phyloP scores from a whole-genome alignment of 2,888 invertebrate genomes.

The Rhagonycha lutea region DNA sequence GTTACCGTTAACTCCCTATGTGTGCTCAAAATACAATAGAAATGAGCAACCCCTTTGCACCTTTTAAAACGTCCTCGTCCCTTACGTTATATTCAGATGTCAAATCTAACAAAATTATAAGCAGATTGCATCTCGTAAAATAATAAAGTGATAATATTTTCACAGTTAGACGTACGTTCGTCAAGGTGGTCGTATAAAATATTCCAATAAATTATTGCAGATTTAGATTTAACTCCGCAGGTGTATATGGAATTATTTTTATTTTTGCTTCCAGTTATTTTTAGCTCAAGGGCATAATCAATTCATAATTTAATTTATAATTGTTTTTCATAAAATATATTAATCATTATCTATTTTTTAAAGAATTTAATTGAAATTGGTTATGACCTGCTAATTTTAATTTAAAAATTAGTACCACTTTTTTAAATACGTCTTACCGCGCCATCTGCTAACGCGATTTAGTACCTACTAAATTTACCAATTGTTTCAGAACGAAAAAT shows the following conservation, averaged over 20 bases:
- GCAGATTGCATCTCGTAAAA: constrained; percentile 20
- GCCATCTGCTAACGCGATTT: neutral
- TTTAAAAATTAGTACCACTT: too few relatives aligned
- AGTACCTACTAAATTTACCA: neutral
- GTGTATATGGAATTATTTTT: constrained; percentile 4
- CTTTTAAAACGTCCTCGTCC: constrained; percentile 13
- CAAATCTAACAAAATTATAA: constrained; percentile 20
- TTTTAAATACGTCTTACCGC: neutral
- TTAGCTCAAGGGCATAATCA: neutral
- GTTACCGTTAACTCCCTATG: constrained; percentile 18
- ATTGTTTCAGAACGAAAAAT: too few relatives aligned
- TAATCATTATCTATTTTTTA: too few relatives aligned
- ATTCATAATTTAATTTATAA: too few relatives aligned
- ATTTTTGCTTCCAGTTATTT: neutral
- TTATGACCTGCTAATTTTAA: too few relatives aligned
- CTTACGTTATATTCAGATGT: constrained; percentile 19
- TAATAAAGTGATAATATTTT: constrained; percentile 30
- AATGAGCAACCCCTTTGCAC: constrained; percentile 17
- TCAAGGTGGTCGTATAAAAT: constrained; percentile 21
- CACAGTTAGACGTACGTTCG: constrained; percentile 13
- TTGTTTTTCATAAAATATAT: too few relatives aligned
- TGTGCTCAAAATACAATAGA: constrained; percentile 14
- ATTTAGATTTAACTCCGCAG: neutral
- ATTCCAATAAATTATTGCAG: constrained; percentile 11
- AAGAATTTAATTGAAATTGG: too few relatives aligned